Evolutionary conservation across 2,113 vertebrate genomes (phyloP).

Genomic region (Lycaon pictus): DNA sequence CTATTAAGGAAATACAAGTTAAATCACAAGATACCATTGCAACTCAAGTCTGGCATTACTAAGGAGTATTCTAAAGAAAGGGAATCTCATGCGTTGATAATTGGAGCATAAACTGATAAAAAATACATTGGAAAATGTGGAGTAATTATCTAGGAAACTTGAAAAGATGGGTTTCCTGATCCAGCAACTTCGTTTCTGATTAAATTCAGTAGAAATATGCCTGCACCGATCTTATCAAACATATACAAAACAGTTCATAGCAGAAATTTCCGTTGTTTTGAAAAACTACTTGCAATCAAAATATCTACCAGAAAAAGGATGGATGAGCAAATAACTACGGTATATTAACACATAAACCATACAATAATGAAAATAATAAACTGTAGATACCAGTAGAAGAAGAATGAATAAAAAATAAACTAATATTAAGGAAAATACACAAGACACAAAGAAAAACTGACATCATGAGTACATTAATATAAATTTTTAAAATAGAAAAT

Average conservation of each 20-base stretch:
- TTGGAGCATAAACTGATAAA: neutral
- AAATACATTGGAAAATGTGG: neutral
- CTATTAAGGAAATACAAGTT: neutral
- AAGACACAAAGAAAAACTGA: neutral
- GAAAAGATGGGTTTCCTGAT: neutral
- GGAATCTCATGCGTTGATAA: neutral
- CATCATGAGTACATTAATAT: neutral
- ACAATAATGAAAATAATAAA: neutral
- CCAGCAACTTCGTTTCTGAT: neutral
- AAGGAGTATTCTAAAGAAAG: neutral
- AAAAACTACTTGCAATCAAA: neutral
- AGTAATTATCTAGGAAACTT: neutral
- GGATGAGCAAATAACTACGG: neutral
- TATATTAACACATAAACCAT: neutral
- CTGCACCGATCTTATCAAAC: neutral
- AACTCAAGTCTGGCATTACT: neutral
- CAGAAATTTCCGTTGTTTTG: neutral
- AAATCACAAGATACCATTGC: neutral
- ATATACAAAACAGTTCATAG: neutral
- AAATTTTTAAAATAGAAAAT: neutral
- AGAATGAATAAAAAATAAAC: neutral
- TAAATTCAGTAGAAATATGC: neutral
- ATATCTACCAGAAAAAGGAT: neutral
- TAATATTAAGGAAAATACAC: neutral
- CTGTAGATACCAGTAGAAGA: neutral